Base-by-base conservation (phyloP, 1,140 invertebrate genomes). In the Eumaeus atala region DNA sequence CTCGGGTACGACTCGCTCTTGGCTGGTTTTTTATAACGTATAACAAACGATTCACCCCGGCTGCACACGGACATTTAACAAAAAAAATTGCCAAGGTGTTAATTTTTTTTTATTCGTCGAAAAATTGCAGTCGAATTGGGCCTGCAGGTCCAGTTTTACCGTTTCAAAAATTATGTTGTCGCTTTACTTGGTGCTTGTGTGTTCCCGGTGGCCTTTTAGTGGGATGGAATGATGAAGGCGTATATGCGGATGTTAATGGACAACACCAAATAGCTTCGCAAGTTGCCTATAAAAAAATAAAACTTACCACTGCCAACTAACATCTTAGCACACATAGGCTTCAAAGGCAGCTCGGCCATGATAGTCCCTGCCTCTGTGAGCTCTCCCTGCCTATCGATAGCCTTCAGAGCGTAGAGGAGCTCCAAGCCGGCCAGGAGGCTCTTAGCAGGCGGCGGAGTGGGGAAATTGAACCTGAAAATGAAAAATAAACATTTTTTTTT, bases 291-390 rank as follows among this genome's bases (percentile, higher is more conserved):
- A n/a, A n/a, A n/a, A n/a, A n/a, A n/a, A n/a, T 28, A 28, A 12
- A 14, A 52, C 74, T 68, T 47, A 93, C 93, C 93, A 62, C 96
- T 95, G 34, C 87, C 88, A 9, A 97, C 91, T 2, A 99, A 77
- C 87, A 96, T 94, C 83, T 96, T 98, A 0, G 96, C 93, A 66
- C 95, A 92, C 81, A 95, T 92, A 2, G 98, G 96, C 58, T 91
- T 89, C 0, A 99, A 78, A 0, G 98, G 97, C 73, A 99, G 92
- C 84, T 99, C 97, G 0, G 97, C 96, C 92, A 99, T 97, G 57
- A 92, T 90, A 34, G 91, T 86, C 0, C 97, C 98, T 0, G 93
- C 94, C 47, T 90, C 87, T 0, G 96, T 98, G 36, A 99, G 77
- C 58, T 92, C 87, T 0, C 95, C 96, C 47, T 91, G 75, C 35